phyloP scores from a whole-genome alignment of 2,113 vertebrate species.

The Psittacus erithacus region DNA sequence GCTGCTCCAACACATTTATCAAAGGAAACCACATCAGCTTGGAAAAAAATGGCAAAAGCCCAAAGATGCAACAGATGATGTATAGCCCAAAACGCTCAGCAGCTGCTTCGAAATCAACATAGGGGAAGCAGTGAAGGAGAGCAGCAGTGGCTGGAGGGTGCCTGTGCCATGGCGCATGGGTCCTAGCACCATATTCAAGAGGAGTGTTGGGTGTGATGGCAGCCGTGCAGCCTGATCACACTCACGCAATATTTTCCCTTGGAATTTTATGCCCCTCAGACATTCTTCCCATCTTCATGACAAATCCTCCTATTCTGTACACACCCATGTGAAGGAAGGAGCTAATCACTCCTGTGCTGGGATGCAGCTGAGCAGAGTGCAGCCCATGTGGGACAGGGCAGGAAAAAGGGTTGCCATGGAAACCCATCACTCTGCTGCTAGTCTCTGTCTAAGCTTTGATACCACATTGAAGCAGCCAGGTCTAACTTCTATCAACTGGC shows the following conservation, averaged over 20 bases:
- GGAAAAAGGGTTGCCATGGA: not conserved
- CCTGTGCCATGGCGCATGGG: fast-evolving
- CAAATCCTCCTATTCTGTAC: not conserved
- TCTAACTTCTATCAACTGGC: not conserved
- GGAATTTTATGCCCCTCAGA: fast-evolving
- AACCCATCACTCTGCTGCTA: not conserved
- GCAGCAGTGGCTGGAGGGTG: not conserved
- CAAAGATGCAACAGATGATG: not conserved
- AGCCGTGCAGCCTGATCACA: not conserved
- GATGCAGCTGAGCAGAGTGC: not conserved
- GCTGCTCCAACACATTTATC: not conserved
- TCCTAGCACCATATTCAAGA: fast-evolving
- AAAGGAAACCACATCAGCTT: not conserved
- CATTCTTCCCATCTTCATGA: fast-evolving
- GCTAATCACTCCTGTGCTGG: not conserved
- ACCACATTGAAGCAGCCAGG: not conserved
- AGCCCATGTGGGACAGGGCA: not conserved
- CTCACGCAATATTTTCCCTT: fast-evolving
- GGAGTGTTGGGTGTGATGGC: not conserved
- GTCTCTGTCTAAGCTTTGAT: not conserved
- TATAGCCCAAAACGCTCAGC: not conserved
- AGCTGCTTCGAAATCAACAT: not conserved
- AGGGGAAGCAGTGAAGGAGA: fast-evolving
- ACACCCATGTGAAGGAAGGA: not conserved
- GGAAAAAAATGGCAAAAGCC: not conserved